Conservation (phyloP, 2,113 vertebrate genomes). For the Madoqua kirkii region DNA sequence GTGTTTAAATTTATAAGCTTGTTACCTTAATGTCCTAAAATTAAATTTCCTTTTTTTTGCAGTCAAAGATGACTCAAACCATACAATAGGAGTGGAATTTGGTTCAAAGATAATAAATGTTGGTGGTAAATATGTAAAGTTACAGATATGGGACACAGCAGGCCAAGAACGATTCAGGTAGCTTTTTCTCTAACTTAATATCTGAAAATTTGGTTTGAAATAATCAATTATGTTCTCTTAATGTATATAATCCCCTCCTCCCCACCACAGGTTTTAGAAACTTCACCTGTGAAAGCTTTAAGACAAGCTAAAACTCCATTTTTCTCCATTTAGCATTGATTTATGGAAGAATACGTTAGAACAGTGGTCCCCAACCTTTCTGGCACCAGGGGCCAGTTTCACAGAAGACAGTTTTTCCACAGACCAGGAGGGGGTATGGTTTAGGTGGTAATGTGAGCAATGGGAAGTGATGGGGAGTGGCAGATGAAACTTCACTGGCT, state of each 20-base stretch:
- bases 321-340: not conserved
- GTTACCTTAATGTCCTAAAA: not conserved
- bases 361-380: not conserved
- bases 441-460: not conserved
- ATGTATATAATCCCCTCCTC: too few relatives aligned
- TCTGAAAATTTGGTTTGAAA: not conserved
- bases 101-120: conserved; percentile 88
- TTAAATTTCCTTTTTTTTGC: conserved; percentile 53
- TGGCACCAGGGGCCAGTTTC: not conserved
- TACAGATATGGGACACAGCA: conserved; percentile 88
- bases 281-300: not conserved
- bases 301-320: not conserved
- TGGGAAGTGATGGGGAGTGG: not conserved
- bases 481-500: not conserved
- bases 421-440: not conserved
- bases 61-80: conserved; percentile 87
- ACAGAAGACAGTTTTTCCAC: not conserved
- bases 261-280: not conserved
- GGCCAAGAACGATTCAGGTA: conserved; percentile 88
- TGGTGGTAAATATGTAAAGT: conserved; percentile 87
- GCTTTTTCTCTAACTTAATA: not conserved
- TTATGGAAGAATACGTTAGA: not conserved
- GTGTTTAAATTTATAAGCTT: not conserved
- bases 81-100: conserved; percentile 87
- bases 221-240: not conserved